Evolutionary conservation across 2,797 vertebrate genomes (phyloP).

Genomic region (Poeciliopsis presidionis): DNA sequence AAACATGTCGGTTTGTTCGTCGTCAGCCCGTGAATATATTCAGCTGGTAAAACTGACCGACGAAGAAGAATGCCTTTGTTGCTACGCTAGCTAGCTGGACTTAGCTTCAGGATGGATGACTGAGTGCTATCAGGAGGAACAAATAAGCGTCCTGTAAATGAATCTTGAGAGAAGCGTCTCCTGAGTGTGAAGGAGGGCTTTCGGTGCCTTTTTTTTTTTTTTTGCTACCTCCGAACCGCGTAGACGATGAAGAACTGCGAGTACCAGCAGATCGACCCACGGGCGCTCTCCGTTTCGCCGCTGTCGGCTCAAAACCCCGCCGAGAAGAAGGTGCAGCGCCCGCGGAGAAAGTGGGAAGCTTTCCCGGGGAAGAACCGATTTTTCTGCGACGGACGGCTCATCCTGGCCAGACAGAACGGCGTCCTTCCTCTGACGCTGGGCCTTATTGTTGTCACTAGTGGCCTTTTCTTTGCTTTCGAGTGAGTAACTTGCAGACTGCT

Average conservation of each 20-base stretch:
- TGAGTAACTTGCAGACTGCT: constrained; percentile 77
- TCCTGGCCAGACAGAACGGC: constrained; percentile 90
- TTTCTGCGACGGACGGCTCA: constrained; percentile 91
- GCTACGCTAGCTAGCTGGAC: constrained; percentile 44
- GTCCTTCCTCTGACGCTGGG: constrained; percentile 91
- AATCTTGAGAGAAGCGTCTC: constrained; percentile 21
- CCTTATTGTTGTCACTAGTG: constrained; percentile 91
- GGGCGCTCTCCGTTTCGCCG: constrained; percentile 74
- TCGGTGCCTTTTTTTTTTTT: constrained; percentile 39
- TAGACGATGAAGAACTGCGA: constrained; percentile 90
- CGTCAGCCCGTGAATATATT: constrained; percentile 14
- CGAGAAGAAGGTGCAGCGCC: constrained; percentile 62
- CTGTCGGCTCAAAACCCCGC: constrained; percentile 59
- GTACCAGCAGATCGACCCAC: constrained; percentile 92
- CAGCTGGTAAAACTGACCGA: constrained; percentile 22
- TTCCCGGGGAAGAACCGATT: constrained; percentile 94
- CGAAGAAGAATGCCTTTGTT: constrained; percentile 38
- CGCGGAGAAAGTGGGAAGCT: constrained; percentile 90
- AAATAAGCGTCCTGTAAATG: constrained; percentile 24
- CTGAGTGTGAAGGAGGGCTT: constrained; percentile 4
- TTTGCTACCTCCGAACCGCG: constrained; percentile 38
- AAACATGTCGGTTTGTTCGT: constrained; percentile 47
- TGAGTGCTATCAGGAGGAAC: constrained; percentile 32
- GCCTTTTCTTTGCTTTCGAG: constrained; percentile 96
- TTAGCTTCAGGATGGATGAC: constrained; percentile 58